Evolutionary conservation across 2,888 invertebrate species (phyloP).

Genomic region (Hirtodrosophila duncani): DNA sequence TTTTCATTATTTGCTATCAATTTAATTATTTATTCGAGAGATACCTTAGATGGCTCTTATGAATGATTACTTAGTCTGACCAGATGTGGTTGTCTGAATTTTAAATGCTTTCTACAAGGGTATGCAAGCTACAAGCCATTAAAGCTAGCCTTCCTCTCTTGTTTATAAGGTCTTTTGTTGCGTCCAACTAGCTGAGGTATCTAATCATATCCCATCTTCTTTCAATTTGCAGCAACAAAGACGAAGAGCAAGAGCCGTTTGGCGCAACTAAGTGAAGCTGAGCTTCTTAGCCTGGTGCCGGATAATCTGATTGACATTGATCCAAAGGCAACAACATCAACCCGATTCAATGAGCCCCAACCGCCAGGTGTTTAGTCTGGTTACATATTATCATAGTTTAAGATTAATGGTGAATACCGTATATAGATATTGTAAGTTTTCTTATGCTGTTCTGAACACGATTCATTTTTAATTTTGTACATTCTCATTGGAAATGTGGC

Average conservation of each 20-base stretch:
- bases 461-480: conserved; percentile 38
- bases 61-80: too few relatives aligned
- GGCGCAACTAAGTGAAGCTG: conserved; percentile 78
- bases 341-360: conserved; percentile 53
- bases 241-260: conserved; percentile 70
- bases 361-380: conserved; percentile 66
- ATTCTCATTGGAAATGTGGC: conserved; percentile 45
- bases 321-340: conserved; percentile 16
- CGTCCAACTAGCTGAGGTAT: too few relatives aligned
- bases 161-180: too few relatives aligned
- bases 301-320: conserved; percentile 69
- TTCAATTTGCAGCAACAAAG: conserved; percentile 25
- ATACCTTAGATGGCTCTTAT: too few relatives aligned
- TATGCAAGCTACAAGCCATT: too few relatives aligned
- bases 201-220: too few relatives aligned
- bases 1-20: too few relatives aligned
- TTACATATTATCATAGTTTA: conserved; percentile 24
- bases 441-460: conserved; percentile 46
- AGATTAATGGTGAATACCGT: conserved; percentile 35
- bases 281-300: conserved; percentile 79
- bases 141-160: too few relatives aligned
- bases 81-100: too few relatives aligned
- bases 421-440: conserved; percentile 37
- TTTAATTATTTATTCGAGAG: too few relatives aligned
- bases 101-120: too few relatives aligned